Evolutionary conservation across 2,113 vertebrate genomes (phyloP).

Genomic region (Equus przewalskii): DNA sequence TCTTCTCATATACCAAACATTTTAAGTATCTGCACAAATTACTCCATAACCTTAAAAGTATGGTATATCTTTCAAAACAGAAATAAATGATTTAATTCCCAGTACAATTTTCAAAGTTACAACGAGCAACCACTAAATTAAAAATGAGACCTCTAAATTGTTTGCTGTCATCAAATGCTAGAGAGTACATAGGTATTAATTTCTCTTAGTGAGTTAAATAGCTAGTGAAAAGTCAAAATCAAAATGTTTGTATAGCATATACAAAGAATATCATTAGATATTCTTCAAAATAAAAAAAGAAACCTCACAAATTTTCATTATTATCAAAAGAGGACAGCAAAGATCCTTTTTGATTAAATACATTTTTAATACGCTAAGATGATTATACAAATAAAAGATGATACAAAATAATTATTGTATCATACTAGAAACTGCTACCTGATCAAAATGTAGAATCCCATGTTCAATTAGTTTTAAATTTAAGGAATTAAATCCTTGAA

Average conservation of each 20-base stretch:
- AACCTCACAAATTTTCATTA: background rate
- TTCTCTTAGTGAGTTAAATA: background rate
- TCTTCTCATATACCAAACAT: background rate
- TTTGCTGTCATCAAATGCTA: conserved; percentile 18
- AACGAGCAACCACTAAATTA: conserved; percentile 60
- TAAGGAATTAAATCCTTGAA: conserved; percentile 45
- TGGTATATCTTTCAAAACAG: conserved; percentile 42
- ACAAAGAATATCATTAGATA: background rate
- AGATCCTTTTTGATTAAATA: background rate
- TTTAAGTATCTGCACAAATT: conserved; percentile 12
- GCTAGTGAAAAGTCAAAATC: background rate
- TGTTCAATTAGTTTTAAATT: conserved; percentile 27
- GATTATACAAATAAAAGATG: background rate
- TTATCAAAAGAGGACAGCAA: background rate
- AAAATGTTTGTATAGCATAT: background rate
- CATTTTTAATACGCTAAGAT: background rate
- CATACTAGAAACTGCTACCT: background rate
- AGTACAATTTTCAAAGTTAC: conserved; percentile 61
- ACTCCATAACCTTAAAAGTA: conserved; percentile 43
- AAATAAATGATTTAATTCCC: conserved; percentile 50
- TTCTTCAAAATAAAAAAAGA: background rate
- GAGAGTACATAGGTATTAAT: background rate
- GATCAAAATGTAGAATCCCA: conserved; percentile 12
- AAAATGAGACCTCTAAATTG: conserved; percentile 57
- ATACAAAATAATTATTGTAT: conserved; percentile 26